Evolutionary conservation across 2,888 invertebrate genomes (phyloP).

Genomic region (Napeogenes inachia): DNA sequence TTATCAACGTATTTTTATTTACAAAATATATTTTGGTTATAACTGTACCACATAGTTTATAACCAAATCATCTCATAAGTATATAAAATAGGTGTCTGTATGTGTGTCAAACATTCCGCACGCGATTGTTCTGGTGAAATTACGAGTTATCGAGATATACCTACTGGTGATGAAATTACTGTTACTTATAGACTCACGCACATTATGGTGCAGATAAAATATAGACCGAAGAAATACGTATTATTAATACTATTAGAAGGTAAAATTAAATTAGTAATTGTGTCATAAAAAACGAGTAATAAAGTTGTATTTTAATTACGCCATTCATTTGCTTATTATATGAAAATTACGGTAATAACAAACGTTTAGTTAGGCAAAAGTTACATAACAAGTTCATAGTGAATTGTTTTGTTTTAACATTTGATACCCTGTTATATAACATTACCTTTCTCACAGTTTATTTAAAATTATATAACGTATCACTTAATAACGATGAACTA

Average conservation of each 20-base stretch:
- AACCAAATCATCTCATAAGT: too few relatives aligned
- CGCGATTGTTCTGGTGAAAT: slow-evolving; percentile 39
- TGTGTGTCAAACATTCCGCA: slow-evolving; percentile 36
- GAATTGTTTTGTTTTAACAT: slow-evolving; percentile 4
- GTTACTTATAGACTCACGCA: slow-evolving; percentile 25
- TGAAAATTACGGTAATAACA: too few relatives aligned
- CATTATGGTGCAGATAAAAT: slow-evolving; percentile 8
- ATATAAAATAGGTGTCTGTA: slow-evolving; percentile 8
- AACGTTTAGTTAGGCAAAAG: too few relatives aligned
- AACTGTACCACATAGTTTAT: too few relatives aligned
- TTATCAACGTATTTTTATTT: too few relatives aligned
- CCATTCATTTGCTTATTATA: too few relatives aligned
- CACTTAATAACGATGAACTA: slow-evolving; percentile 6
- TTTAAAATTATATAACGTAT: slow-evolving; percentile 11
- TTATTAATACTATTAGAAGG: too few relatives aligned
- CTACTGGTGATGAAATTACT: slow-evolving; percentile 27
- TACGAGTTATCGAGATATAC: slow-evolving; percentile 29
- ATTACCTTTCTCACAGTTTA: slow-evolving; percentile 21
- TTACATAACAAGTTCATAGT: too few relatives aligned
- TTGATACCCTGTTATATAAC: slow-evolving; percentile 15
- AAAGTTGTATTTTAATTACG: too few relatives aligned
- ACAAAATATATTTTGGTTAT: too few relatives aligned
- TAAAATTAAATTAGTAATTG: too few relatives aligned
- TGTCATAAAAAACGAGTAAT: too few relatives aligned
- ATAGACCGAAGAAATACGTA: neutral